Evolutionary conservation across 2,797 vertebrate genomes (phyloP), one percentile per base, ranked within the genome.

Genomic region (Margarornis squamiger): DNA sequence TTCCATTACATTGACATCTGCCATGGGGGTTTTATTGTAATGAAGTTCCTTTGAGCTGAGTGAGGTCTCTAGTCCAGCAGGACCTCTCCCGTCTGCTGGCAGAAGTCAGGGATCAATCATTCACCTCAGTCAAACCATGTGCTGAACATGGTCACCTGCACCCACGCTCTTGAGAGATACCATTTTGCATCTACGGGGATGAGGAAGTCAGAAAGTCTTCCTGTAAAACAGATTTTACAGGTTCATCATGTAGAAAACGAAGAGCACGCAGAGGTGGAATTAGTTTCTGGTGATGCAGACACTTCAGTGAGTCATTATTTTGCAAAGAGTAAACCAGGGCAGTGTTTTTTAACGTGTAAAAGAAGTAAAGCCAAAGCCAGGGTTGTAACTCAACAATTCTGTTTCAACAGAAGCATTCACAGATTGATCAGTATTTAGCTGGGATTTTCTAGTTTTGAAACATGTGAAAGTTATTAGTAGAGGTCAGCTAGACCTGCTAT

Each of bases 201-300:
- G 18, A 71, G 51, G 22, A 88, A 66, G 23, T 79, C 36, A 48
- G 78, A 90, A 57, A 72, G 24, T 36, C 80, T 76, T 82, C 67
- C 65, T 32, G 16, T 59, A 85, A 93, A 94, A 95, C 27, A 67
- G 58, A 96, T 83, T 93, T 91, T 86, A 85, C 45, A 92, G 63
- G 41, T 58, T 63, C 45, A 82, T 48, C n/a, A 24, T 61, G 49
- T 70, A 55, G 41, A 86, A 95, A 91, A 70, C 4, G 32, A 73
- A 45, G 17, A 90, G n/a, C 34, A 45, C 0, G 8, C 55, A 78
- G 48, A 88, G 39, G 23, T 39, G n/a, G 51, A 68, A 84, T 81
- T 91, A 83, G n/a, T 71, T 77, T 88, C 88, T 88, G 49, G 51
- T 55, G 63, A 73, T 59, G 63, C 32, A 89, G 63, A 81, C 21